These are phyloP conservation scores for Protophormia terraenovae DNA, from an alignment of 2,888 invertebrate genomes.

Conservation along the genomic window DNA sequence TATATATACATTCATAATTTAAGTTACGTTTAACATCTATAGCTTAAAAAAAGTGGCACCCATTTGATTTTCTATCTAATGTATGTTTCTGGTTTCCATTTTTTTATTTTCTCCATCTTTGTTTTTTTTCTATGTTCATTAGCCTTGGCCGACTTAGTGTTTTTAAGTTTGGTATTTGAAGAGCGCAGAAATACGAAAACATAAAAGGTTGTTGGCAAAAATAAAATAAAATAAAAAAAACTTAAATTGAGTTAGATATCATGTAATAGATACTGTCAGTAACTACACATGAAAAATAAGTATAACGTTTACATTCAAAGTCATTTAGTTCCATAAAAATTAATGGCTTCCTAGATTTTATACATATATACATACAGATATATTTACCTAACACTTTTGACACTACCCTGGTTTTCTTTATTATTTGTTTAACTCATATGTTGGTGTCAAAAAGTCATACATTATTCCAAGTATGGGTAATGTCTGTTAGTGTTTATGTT, in stretches of 20 bases:
- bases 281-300: neutral
- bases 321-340: no score
- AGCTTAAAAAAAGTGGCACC: slow-evolving; percentile 1
- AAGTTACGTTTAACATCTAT: no score
- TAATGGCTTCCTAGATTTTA: no score
- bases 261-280: slow-evolving; percentile 32
- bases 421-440: neutral
- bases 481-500: no score
- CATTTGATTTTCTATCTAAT: slow-evolving; percentile 16
- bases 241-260: slow-evolving; percentile 36
- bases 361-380: no score
- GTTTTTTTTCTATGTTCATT: neutral
- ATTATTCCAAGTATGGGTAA: no score
- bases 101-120: neutral
- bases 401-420: neutral
- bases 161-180: slow-evolving; percentile 26
- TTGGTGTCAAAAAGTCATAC: neutral
- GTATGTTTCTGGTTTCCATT: neutral
- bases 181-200: neutral
- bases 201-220: slow-evolving; percentile 19
- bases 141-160: slow-evolving; percentile 57
- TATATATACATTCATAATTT: no score
- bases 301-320: no score
- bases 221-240: no score
- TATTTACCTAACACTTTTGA: no score